A percentile compares a stretch with the other conserved stretches of the same genome.
Conservation (phyloP, 2,113 vertebrate species). For the Kobus ellipsiprymnus region DNA sequence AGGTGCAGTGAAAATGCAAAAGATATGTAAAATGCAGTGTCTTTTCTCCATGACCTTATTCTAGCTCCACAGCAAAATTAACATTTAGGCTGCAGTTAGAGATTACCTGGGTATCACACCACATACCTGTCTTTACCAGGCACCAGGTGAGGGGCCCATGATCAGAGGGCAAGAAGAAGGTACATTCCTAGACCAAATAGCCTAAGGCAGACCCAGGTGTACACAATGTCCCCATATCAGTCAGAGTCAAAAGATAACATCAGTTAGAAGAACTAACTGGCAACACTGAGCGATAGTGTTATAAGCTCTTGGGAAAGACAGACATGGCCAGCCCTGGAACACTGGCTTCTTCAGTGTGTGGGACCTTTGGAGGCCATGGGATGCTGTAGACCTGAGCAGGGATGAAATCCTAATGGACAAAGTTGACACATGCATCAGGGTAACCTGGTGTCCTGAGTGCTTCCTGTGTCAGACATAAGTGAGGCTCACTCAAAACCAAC, state of each 20-base stretch:
- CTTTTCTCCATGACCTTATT: background rate
- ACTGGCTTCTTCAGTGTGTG: background rate
- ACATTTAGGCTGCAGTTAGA: background rate
- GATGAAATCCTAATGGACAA: background rate
- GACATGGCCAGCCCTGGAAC: background rate
- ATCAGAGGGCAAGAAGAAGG: background rate
- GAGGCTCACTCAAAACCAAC: background rate
- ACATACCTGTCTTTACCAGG: background rate
- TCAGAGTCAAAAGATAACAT: background rate
- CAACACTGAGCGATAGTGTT: background rate
- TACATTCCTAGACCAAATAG: accelerated
- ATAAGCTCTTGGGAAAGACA: background rate
- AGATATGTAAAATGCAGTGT: background rate
- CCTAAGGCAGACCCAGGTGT: background rate
- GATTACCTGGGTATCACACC: background rate
- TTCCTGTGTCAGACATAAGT: background rate
- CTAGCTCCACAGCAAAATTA: background rate
- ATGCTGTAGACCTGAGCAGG: background rate
- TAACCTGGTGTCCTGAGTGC: background rate
- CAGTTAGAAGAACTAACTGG: background rate
- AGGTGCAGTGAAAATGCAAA: background rate
- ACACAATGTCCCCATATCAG: background rate
- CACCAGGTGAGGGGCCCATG: background rate
- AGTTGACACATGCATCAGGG: background rate
- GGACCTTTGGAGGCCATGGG: accelerated